Evolutionary conservation across 2,113 vertebrate genomes (phyloP).

Genomic region (Oreotrochilus melanogaster): DNA sequence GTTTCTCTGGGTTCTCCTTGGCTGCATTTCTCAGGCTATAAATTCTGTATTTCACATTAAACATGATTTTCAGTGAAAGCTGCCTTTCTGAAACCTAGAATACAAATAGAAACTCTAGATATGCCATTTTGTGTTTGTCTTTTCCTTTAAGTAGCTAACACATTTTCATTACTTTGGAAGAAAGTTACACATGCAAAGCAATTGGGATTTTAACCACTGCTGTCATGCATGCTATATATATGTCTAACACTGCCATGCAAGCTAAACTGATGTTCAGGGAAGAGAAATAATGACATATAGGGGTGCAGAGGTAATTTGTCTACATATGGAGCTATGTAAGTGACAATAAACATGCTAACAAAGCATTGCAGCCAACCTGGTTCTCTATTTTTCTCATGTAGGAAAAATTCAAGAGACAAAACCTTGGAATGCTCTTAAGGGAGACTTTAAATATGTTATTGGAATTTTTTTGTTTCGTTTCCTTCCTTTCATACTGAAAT

Average conservation of each 20-base stretch:
- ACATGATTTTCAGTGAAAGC: neutral
- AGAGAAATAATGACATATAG: neutral
- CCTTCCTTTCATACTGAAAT: neutral
- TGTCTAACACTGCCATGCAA: neutral
- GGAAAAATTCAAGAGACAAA: neutral
- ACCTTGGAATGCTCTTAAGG: neutral
- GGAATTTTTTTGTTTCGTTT: neutral
- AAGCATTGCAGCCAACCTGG: neutral
- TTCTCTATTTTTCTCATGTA: neutral
- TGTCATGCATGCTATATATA: neutral
- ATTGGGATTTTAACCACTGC: neutral
- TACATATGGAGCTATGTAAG: neutral
- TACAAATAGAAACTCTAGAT: slow-evolving; percentile 18
- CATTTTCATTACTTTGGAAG: neutral
- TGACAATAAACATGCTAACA: neutral
- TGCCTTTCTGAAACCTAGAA: neutral
- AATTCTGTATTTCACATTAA: slow-evolving; percentile 32
- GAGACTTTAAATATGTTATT: neutral
- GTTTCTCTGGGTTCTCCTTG: slow-evolving; percentile 2
- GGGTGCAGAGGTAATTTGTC: neutral
- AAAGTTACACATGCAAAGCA: neutral
- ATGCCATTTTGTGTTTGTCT: slow-evolving; percentile 3
- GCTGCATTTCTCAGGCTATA: neutral
- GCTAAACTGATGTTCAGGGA: neutral
- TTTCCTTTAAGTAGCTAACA: neutral